phyloP scores from a whole-genome alignment of 2,113 vertebrate genomes.

The Narcine bancroftii region DNA sequence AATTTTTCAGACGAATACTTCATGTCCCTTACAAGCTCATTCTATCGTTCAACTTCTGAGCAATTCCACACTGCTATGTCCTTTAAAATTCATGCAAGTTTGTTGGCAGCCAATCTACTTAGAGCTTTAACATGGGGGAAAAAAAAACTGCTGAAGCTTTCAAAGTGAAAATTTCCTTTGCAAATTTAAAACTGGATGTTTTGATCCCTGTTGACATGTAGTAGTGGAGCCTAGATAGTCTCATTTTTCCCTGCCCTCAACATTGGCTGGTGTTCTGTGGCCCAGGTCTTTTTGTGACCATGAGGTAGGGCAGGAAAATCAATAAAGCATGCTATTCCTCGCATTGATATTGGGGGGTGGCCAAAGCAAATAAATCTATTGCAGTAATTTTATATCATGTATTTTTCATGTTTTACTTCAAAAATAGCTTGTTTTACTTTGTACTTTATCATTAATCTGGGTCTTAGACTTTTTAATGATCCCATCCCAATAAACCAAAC shows the following conservation, averaged over 20 bases:
- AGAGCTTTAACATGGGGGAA: background rate
- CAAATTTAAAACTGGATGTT: background rate
- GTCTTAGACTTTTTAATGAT: too few relatives aligned
- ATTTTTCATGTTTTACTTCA: too few relatives aligned
- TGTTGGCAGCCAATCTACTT: background rate
- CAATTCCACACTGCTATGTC: background rate
- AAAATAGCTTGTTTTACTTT: too few relatives aligned
- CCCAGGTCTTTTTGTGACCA: background rate
- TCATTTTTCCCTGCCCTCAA: background rate
- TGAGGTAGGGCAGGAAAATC: too few relatives aligned
- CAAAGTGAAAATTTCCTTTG: background rate
- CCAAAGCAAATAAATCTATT: too few relatives aligned
- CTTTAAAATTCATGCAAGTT: background rate
- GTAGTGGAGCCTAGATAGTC: background rate
- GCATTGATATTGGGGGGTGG: too few relatives aligned
- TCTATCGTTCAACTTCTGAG: background rate
- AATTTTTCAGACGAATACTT: background rate
- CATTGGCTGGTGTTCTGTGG: background rate
- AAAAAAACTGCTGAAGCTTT: background rate
- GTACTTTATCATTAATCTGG: too few relatives aligned
- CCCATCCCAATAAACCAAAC: too few relatives aligned
- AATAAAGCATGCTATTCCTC: too few relatives aligned
- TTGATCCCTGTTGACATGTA: background rate
- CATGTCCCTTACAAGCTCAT: background rate
- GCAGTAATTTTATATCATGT: too few relatives aligned